Evolutionary conservation across 2,113 vertebrate species (phyloP).

Genomic region (Anarrhichthys ocellatus): DNA sequence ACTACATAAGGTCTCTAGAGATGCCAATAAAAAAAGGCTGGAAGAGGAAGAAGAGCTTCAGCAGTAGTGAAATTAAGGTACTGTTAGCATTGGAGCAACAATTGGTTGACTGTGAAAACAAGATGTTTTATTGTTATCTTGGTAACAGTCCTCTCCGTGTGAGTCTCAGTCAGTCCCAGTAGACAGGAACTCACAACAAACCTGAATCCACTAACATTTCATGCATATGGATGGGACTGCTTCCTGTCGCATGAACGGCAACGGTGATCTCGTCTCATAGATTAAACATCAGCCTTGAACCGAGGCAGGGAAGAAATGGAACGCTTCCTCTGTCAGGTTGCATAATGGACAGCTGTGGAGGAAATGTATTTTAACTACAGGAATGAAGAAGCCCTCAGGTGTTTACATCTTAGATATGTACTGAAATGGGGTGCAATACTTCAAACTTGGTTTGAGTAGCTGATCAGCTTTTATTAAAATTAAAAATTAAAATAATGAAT

Average conservation of each 20-base stretch:
- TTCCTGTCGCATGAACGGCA: background rate
- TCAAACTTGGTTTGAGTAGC: background rate
- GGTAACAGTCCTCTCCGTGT: background rate
- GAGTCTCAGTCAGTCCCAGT: conserved; percentile 1
- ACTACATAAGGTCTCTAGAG: too few species aligned
- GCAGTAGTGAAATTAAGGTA: too few species aligned
- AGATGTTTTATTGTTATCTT: background rate
- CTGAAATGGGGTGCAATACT: background rate
- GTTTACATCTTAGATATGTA: background rate
- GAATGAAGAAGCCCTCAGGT: conserved; percentile 8
- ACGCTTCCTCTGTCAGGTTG: background rate
- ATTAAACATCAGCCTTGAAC: conserved; percentile 32
- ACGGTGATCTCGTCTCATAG: conserved; percentile 13
- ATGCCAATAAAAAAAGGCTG: too few species aligned
- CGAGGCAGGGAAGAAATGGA: background rate
- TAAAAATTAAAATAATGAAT: too few species aligned
- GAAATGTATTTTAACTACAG: conserved; percentile 5
- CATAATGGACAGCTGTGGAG: conserved; percentile 12
- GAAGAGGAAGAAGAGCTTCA: too few species aligned
- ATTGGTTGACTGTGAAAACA: too few species aligned
- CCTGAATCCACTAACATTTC: background rate
- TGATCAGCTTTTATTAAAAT: background rate
- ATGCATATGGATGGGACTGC: conserved; percentile 30
- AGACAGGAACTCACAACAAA: conserved; percentile 7
- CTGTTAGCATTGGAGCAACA: background rate